phyloP scores from a whole-genome alignment of 2,888 invertebrate species.

The Oligia latruncula region DNA sequence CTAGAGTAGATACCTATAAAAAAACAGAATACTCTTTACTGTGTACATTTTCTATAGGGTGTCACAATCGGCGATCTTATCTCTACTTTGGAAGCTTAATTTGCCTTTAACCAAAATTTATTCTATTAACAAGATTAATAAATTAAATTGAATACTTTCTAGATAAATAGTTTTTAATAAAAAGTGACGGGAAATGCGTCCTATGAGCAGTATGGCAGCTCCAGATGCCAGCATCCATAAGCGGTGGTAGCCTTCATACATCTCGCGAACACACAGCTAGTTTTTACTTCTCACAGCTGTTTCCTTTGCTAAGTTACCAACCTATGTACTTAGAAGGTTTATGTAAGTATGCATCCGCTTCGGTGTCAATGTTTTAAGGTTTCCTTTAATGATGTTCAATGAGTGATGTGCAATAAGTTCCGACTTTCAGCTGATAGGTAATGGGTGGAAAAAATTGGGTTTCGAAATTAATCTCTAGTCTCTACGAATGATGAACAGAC shows the following conservation, averaged over 20 bases:
- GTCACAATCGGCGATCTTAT: neutral
- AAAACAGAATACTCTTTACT: neutral
- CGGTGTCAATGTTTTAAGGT: slow-evolving; percentile 47
- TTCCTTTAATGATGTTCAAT: slow-evolving; percentile 40
- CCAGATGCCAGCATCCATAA: slow-evolving; percentile 55
- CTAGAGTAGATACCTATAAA: neutral
- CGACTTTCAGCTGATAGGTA: neutral
- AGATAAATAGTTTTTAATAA: neutral
- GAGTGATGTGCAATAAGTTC: slow-evolving; percentile 10
- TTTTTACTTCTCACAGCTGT: slow-evolving; percentile 61
- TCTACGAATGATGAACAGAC: too few species aligned
- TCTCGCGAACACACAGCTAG: slow-evolving; percentile 26
- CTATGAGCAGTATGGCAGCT: slow-evolving; percentile 30
- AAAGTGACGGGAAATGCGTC: slow-evolving; percentile 35
- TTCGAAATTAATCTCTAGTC: too few species aligned
- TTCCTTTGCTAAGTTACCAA: slow-evolving; percentile 47
- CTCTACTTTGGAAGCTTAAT: neutral
- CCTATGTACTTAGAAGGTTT: neutral
- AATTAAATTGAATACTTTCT: neutral
- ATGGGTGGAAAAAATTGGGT: neutral
- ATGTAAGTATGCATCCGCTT: slow-evolving; percentile 43
- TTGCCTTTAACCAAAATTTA: neutral
- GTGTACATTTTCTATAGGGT: neutral
- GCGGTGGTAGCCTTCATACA: slow-evolving; percentile 35
- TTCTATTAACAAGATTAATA: too few species aligned